Base-by-base conservation (phyloP, 53 echinoderm and acorn worm genomes). In the Holothuria leucospilota region DNA sequence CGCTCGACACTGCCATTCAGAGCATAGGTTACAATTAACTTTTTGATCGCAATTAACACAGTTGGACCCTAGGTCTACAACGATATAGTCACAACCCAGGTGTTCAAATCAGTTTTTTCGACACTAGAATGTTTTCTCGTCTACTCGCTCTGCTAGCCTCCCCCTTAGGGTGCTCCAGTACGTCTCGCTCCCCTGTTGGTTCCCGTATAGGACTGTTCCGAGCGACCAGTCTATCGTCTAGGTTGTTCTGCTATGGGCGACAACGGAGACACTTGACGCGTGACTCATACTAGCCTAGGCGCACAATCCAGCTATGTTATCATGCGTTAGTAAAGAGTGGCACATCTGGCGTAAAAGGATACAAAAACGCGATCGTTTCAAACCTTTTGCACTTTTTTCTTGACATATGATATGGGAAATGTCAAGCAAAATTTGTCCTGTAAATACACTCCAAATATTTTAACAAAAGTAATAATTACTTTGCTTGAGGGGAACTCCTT, bases 171-270 rank as follows among this genome's bases (percentile, higher is more conserved):
- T 75, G 41, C 75, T 75, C 75, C n/a, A 52, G 25, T 75, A 52
- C 75, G 75, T 75, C 75, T 51, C 75, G 75, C 75, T 51, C 75
- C 75, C 75, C 75, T 75, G 75, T 75, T 75, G 75, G 75, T 23
- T 49, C 75, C 46, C 75, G 51, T 25, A 56, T 56, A 52, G 25
- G 11, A 75, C 75, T 16, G 40, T 46, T 25, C 75, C 25, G 41
- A 70, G 70, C 40, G 21, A 41, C 38, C 41, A 14, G 75, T 75
- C 75, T 75, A 39, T 53, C 75, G 49, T 75, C 51, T 75, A 75
- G 49, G 23, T 26, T 23, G 49, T 9, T 52, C 75, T 49, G 75
- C 75, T 75, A 46, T 52, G 75, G 75, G 75, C 75, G 75, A 75
- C 75, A 49, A 23, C 75, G 25, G 51, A 25, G 52, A 21, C 28